Percentiles rank a stretch among this genome's conserved stretches.
These are phyloP conservation scores for Scatophagus argus DNA, from an alignment of 2,113 vertebrate genomes.

Conservation along the genomic window DNA sequence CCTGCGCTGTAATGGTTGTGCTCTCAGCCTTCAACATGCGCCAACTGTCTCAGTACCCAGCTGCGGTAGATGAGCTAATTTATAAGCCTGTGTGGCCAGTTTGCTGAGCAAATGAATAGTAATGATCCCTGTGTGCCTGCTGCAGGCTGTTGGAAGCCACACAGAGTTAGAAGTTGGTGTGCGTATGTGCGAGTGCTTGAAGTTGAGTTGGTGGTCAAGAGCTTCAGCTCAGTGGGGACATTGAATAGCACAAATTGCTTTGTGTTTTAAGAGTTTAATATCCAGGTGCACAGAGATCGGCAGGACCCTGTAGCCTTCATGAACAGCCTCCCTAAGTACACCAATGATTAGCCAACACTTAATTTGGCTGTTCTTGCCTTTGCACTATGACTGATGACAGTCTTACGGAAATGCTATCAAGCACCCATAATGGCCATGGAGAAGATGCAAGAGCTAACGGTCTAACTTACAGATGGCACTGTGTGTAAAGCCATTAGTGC, in stretches of 20 bases:
- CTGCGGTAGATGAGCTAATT: constrained; percentile 74
- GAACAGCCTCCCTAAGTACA: neutral
- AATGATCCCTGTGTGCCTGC: constrained; percentile 77
- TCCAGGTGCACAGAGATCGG: constrained; percentile 53
- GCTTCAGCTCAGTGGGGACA: constrained; percentile 42
- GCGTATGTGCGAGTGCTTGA: neutral
- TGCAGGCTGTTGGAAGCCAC: constrained; percentile 64
- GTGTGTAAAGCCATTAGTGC: constrained; percentile 80
- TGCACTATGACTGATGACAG: constrained; percentile 50
- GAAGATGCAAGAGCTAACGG: constrained; percentile 66
- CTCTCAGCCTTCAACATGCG: constrained; percentile 54
- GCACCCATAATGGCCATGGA: constrained; percentile 38
- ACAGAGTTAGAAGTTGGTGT: constrained; percentile 30
- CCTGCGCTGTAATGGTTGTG: constrained; percentile 42
- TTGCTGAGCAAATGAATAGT: constrained; percentile 82
- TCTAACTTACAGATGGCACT: constrained; percentile 78
- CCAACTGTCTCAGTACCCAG: constrained; percentile 69
- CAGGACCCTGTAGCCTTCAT: neutral
- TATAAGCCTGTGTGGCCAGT: constrained; percentile 75
- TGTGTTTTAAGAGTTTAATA: constrained; percentile 29
- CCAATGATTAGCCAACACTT: constrained; percentile 54
- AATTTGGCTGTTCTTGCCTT: constrained; percentile 56
- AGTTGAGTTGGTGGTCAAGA: constrained; percentile 21
- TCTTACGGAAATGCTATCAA: constrained; percentile 24
- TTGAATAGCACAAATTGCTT: constrained; percentile 15